Evolutionary conservation across 2,888 invertebrate genomes (phyloP), one percentile per base, ranked within the genome.

Genomic region (Parascotia fuliginaria): DNA sequence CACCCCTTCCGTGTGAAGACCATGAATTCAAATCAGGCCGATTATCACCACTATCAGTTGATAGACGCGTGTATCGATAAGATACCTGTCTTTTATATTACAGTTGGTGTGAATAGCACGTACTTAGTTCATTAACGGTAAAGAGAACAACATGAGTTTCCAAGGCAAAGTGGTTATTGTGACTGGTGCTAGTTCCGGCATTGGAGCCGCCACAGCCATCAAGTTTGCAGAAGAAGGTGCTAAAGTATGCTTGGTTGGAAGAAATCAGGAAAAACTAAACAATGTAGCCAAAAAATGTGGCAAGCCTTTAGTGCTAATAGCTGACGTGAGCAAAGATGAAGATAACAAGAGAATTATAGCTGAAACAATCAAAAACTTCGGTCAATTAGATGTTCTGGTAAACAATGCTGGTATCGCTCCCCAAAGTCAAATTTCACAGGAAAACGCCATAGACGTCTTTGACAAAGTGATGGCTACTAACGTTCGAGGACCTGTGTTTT

Each of bases 101-200:
- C n/a, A n/a, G n/a, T n/a, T n/a, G n/a, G n/a, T n/a, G n/a, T n/a
- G n/a, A n/a, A n/a, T n/a, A n/a, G n/a, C n/a, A n/a, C n/a, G n/a
- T n/a, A n/a, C n/a, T n/a, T n/a, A n/a, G n/a, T n/a, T n/a, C n/a
- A n/a, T n/a, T n/a, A n/a, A n/a, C n/a, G n/a, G n/a, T n/a, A n/a
- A n/a, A n/a, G 19, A 19, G 5, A 19, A 19, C 19, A 24, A 6
- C 24, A 24, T 24, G 24, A 24, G 7, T 24, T 24, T 24, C 7
- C 24, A 24, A 24, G 57, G 45, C 27, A 73, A 73, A 68, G 67
- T 70, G 5, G 68, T 7, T 9, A 73, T 73, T 3, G 72, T 73
- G 0, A 63, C 70, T 9, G 70, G 70, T 12, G 62, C 71, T 0
- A 71, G 71, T 0, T 71, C 73, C 9, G 73, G 73, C 7, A 24